Evolutionary conservation across 2,888 invertebrate species (phyloP), one percentile per base, ranked within the genome.

Genomic region (Torymus tubicola): DNA sequence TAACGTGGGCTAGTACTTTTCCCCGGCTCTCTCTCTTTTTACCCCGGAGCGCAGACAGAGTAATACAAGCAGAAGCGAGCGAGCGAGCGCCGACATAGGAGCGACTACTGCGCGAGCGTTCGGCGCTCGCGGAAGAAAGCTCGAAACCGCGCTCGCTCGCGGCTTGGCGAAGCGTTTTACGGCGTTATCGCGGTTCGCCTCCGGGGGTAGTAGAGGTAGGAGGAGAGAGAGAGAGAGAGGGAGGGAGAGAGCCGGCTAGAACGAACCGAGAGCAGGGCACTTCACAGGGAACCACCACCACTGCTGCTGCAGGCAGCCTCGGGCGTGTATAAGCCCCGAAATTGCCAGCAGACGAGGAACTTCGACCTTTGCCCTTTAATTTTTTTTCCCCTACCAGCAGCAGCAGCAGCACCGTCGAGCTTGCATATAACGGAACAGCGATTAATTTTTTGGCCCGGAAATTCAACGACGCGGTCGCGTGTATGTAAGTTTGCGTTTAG

Each of bases 161-260:
- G 58, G 78, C 57, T 64, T 77, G 58, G 16, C 50, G 14, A 52
- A 61, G 58, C 16, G 52, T 79, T 74, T 67, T 60, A 72, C 60
- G 69, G 61, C 73, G 63, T 68, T 79, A 79, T 68, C 73, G 63
- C 57, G 73, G 57, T 78, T 78, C 67, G 21, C 69, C 63, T 42
- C 16, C 50, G 24, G 57, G 31, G 42, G 16, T 50, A 21, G 21
- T 2, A 21, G 21, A 21, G 21, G 21, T 1, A 21, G 21, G 2
- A 21, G 21, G 21, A 2, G 21, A 21, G 2, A 21, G 21, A 21
- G 21, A 50, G 58, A 69, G 58, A 21, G 42, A 58, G 31, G 57
- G 69, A 5, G 12, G 57, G n/a, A n/a, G 31, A 69, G n/a, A 31
- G 31, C 53, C 2, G 21, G 21, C 21, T 21, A 21, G 21, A 21